Base-by-base conservation (phyloP, 92 coral and sea anemone genomes). In the Phenganax subtilis region DNA sequence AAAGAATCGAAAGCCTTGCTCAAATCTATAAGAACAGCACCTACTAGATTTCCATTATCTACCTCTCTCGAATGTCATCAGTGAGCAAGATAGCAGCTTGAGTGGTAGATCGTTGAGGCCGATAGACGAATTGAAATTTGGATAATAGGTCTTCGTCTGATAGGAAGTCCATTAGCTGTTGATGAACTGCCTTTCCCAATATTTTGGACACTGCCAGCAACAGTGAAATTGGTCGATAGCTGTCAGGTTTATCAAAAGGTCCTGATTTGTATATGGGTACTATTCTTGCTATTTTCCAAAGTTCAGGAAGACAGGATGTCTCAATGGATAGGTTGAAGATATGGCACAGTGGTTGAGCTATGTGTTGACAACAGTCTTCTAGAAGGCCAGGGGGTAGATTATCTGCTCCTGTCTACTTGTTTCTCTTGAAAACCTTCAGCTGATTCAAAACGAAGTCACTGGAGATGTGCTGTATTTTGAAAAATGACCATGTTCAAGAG, bases 301-400 rank as follows among this genome's bases (percentile, higher is more conserved):
- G 12, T 20, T 15, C 1, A 31, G 56, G 75, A 25, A 70, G 53
- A 15, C 7, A 29, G 54, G n/a, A 31, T 9, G 55, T 70, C 44
- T 51, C 75, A 17, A 70, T 20, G 12, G 75, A 70, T 8, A 70
- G 27, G 15, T 70, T 70, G 29, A 70, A 70, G 53, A 70, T 70
- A 51, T 70, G 55, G 73, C 65, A 0, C 47, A 68, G 73, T 11
- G 73, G 73, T 27, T 27, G 51, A 68, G 73, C 44, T 11, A 68
- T 68, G 11, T 68, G 73, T 37, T 68, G 51, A 68, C 7, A 15
- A 27, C 51, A 68, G 73, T 68, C 73, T 37, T 37, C 47, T 14
- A 71, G 76, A 44, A 71, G 76, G 57, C 76, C 76, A 44, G 76
- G 76, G 12, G 76, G 76, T 53, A 72, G 28, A 51, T 72, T 12